phyloP scores from a whole-genome alignment of 2,888 invertebrate genomes.

The Mythimna ferrago region DNA sequence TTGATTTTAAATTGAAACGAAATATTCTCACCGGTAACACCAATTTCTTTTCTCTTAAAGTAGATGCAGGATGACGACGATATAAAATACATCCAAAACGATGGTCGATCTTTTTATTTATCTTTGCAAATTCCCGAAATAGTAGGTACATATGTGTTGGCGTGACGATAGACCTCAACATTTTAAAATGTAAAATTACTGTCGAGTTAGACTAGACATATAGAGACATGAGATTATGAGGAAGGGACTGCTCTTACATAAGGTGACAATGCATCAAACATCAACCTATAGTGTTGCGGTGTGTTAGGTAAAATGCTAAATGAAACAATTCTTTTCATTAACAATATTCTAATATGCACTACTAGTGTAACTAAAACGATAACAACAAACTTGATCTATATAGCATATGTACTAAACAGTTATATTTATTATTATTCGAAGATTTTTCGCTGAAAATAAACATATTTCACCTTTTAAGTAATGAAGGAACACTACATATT shows the following conservation, averaged over 20 bases:
- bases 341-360: slow-evolving; percentile 64
- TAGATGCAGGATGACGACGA: background rate
- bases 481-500: slow-evolving; percentile 28
- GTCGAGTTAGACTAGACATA: slow-evolving; percentile 10
- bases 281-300: slow-evolving; percentile 21
- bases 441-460: slow-evolving; percentile 48
- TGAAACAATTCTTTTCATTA: slow-evolving; percentile 61
- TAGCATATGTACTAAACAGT: slow-evolving; percentile 50
- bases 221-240: slow-evolving; percentile 7
- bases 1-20: too few relatives aligned
- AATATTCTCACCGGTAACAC: too few relatives aligned
- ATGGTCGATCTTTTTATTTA: background rate
- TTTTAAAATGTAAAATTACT: background rate
- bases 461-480: slow-evolving; percentile 31
- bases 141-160: background rate
- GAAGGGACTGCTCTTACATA: slow-evolving; percentile 35
- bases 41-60: background rate
- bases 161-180: background rate
- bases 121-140: background rate
- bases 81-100: background rate
- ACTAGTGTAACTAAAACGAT: slow-evolving; percentile 59
- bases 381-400: slow-evolving; percentile 47
- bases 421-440: slow-evolving; percentile 45
- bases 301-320: slow-evolving; percentile 34
- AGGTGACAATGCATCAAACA: slow-evolving; percentile 23